These are phyloP conservation scores for Elanus axillaris DNA, from an alignment of 2,113 vertebrate species.

Conservation along the genomic window DNA sequence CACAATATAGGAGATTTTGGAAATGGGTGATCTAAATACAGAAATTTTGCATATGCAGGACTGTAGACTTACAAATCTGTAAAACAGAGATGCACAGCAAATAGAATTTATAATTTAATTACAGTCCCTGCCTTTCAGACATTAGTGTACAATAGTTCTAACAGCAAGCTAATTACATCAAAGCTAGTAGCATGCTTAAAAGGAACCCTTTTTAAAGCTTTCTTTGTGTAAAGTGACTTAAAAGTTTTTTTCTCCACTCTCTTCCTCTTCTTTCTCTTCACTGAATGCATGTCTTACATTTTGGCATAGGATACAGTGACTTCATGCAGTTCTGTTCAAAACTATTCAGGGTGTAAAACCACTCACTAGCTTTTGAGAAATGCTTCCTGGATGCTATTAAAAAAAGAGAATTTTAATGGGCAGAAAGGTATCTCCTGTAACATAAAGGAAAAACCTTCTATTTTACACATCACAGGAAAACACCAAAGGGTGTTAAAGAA, in stretches of 20 bases:
- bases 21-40: not conserved
- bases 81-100: not conserved
- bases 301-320: not conserved
- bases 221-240: not conserved
- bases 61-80: not conserved
- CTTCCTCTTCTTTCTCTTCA: not conserved
- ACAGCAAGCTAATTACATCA: conserved; percentile 29
- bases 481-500: not conserved
- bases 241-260: not conserved
- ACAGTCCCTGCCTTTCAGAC: conserved; percentile 7
- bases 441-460: not conserved
- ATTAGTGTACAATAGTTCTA: conserved; percentile 19
- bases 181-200: conserved; percentile 18
- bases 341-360: not conserved
- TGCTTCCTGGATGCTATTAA: not conserved
- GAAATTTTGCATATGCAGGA: not conserved
- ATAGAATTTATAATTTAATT: not conserved
- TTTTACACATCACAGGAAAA: not conserved
- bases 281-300: not conserved
- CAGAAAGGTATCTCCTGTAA: not conserved
- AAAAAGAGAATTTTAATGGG: not conserved
- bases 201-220: not conserved
- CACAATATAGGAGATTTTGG: not conserved
- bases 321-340: not conserved
- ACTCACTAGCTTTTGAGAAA: not conserved